Evolutionary conservation across 2,888 invertebrate genomes (phyloP).

Genomic region (Heteropelma amictum): DNA sequence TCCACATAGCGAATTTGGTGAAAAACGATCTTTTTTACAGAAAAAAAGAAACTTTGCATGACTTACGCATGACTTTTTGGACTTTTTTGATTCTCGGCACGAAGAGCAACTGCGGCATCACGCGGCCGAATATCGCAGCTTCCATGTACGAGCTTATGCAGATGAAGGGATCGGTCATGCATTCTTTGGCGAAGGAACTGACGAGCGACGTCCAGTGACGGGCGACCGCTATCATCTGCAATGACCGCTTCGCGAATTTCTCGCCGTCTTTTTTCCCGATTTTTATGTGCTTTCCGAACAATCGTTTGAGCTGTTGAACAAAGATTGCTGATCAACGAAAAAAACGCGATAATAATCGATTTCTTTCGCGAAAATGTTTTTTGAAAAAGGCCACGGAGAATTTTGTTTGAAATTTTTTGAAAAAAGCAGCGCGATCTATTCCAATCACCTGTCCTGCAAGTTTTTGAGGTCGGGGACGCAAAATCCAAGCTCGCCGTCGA

Average conservation of each 20-base stretch:
- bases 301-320: conserved; percentile 30
- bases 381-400: too few species aligned
- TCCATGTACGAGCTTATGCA: conserved; percentile 87
- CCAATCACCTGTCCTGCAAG: too few species aligned
- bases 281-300: conserved; percentile 47
- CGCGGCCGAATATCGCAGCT: conserved; percentile 85
- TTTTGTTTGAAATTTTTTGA: too few species aligned
- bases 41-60: not conserved
- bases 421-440: too few species aligned
- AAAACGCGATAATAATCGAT: not conserved
- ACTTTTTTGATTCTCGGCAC: conserved; percentile 78
- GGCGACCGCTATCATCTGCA: conserved; percentile 82
- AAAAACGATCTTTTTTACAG: too few species aligned
- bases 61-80: conserved; percentile 75
- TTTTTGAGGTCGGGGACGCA: too few species aligned
- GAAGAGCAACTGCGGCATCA: conserved; percentile 78
- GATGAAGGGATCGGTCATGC: conserved; percentile 81
- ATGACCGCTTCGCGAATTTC: conserved; percentile 51
- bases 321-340: not conserved
- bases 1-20: not conserved
- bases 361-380: not conserved
- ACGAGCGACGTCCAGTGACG: conserved; percentile 83
- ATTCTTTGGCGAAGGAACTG: conserved; percentile 79
- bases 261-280: conserved; percentile 50
- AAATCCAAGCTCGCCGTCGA: too few species aligned